These are phyloP conservation scores for Zosterops lateralis DNA, from an alignment of 2,113 vertebrate species.

Conservation along the genomic window DNA sequence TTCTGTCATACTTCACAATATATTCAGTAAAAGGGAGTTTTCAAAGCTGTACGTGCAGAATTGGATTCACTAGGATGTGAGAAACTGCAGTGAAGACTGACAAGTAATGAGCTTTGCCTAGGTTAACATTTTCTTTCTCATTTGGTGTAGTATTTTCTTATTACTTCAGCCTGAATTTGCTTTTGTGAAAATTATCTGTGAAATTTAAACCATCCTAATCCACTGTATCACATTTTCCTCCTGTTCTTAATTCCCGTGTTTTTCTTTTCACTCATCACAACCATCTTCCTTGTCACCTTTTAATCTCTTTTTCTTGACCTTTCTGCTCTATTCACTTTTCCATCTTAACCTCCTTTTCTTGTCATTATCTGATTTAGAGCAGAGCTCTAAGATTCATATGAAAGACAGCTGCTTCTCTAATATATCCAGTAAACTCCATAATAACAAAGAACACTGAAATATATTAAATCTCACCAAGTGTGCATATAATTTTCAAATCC, in stretches of 20 bases:
- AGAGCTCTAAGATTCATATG: background rate
- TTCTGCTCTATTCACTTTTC: background rate
- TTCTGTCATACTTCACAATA: background rate
- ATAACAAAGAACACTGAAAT: background rate
- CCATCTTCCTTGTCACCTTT: background rate
- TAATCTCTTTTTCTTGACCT: slow-evolving; percentile 22
- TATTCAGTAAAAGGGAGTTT: background rate
- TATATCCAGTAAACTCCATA: background rate
- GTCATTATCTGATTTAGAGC: background rate
- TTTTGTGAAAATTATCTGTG: background rate
- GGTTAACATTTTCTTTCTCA: background rate
- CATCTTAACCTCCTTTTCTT: slow-evolving; percentile 7
- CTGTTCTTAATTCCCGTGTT: background rate
- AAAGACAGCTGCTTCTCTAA: background rate
- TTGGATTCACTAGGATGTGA: background rate
- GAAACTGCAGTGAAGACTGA: background rate
- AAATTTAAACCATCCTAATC: slow-evolving; percentile 20
- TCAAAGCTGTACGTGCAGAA: background rate
- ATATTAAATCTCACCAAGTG: background rate
- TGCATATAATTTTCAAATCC: background rate
- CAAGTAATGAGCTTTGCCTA: background rate
- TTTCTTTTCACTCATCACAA: slow-evolving; percentile 27
- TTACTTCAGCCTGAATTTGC: background rate
- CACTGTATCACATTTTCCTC: background rate
- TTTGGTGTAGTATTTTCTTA: background rate